phyloP scores from a whole-genome alignment of 2,113 vertebrate species.

The Oceanodroma tethys region DNA sequence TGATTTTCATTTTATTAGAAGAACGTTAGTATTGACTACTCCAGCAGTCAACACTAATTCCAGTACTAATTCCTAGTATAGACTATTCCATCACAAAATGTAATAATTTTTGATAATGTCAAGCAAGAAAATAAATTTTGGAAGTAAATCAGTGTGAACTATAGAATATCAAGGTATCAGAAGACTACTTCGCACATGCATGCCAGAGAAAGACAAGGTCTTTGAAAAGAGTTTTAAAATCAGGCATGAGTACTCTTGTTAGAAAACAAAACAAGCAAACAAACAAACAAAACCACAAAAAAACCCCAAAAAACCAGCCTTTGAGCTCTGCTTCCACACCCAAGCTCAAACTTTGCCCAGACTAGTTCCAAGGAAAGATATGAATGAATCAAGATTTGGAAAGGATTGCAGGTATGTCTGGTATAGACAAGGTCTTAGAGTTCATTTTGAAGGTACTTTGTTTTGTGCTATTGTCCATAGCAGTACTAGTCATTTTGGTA shows the following conservation, averaged over 20 bases:
- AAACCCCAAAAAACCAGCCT: neutral
- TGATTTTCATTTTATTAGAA: slow-evolving; percentile 19
- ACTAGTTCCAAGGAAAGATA: neutral
- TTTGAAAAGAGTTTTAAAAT: neutral
- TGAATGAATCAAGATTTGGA: neutral
- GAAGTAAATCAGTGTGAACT: neutral
- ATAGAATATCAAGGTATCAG: neutral
- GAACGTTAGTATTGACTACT: neutral
- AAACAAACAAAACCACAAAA: neutral
- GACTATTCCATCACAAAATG: neutral
- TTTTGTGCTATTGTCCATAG: neutral
- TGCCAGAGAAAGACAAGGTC: neutral
- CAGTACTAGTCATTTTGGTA: neutral
- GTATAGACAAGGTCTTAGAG: neutral
- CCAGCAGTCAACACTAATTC: neutral
- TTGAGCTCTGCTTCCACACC: neutral
- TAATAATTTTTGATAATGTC: neutral
- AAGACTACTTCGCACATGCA: neutral
- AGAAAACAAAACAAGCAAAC: neutral
- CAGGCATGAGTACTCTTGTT: neutral
- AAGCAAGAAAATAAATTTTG: neutral
- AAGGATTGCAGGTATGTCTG: neutral
- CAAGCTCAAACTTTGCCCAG: neutral
- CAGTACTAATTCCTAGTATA: neutral
- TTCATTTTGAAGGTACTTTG: neutral